phyloP scores from a whole-genome alignment of 2,797 vertebrate species.

The Sylvilagus floridanus region DNA sequence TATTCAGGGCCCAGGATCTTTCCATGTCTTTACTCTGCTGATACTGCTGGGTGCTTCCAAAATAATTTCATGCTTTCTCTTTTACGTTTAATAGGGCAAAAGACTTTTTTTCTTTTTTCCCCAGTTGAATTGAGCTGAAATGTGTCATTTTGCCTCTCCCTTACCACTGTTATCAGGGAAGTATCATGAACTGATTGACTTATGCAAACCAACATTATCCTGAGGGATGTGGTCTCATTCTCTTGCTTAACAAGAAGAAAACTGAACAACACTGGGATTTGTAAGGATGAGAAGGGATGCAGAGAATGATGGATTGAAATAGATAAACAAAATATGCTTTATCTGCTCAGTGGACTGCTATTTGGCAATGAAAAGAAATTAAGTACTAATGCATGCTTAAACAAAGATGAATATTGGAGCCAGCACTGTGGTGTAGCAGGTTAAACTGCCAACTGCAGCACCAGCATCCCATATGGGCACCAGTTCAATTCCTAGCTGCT shows the following conservation, averaged over 20 bases:
- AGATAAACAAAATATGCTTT: neutral
- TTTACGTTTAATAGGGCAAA: neutral
- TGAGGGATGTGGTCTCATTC: neutral
- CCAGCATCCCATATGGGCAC: too few relatives aligned
- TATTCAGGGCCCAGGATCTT: neutral
- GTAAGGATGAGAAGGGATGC: neutral
- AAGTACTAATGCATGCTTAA: neutral
- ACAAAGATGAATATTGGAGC: neutral
- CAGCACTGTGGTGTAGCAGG: too few relatives aligned
- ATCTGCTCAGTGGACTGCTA: constrained; percentile 13
- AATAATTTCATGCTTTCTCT: constrained; percentile 11
- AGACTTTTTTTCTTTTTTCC: neutral
- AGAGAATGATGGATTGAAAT: neutral
- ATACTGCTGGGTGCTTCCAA: neutral
- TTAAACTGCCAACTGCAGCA: too few relatives aligned
- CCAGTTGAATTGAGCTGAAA: neutral
- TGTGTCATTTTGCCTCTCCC: neutral
- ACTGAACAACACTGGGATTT: neutral
- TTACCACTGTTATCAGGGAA: neutral
- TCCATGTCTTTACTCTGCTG: neutral
- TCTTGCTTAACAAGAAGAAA: neutral
- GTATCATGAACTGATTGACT: neutral
- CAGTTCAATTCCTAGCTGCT: too few relatives aligned
- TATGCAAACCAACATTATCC: constrained; percentile 26
- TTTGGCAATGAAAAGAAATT: constrained; percentile 18